phyloP scores from a whole-genome alignment of 2,113 vertebrate genomes.

The Vidua chalybeata region DNA sequence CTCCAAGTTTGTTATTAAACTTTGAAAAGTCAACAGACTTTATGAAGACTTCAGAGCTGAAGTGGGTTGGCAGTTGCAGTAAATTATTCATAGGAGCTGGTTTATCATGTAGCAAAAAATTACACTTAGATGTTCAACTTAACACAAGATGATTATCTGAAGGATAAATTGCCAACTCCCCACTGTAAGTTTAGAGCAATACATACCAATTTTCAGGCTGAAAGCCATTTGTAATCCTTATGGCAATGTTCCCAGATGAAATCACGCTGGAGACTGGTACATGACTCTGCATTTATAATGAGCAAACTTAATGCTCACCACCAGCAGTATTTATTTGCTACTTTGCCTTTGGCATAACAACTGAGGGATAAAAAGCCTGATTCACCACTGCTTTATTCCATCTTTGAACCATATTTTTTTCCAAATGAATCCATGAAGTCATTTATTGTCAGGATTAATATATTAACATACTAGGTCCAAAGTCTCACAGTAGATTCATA shows the following conservation, averaged over 20 bases:
- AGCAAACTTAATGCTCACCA: slow-evolving; percentile 20
- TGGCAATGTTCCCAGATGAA: slow-evolving; percentile 53
- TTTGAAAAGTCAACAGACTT: slow-evolving; percentile 27
- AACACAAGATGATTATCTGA: slow-evolving; percentile 47
- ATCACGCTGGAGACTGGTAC: not conserved
- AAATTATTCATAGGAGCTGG: slow-evolving; percentile 42
- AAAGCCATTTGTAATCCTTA: slow-evolving; percentile 54
- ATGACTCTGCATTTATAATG: slow-evolving; percentile 48
- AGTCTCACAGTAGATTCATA: not conserved
- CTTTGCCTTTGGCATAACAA: not conserved
- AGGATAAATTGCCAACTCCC: slow-evolving; percentile 55
- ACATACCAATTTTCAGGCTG: slow-evolving; percentile 43
- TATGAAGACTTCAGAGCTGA: slow-evolving; percentile 23
- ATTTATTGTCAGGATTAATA: not conserved
- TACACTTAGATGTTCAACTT: slow-evolving; percentile 51
- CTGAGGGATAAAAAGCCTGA: not conserved
- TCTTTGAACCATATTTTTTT: not conserved
- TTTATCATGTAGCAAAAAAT: slow-evolving; percentile 57
- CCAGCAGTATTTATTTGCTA: slow-evolving; percentile 8
- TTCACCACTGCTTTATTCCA: not conserved
- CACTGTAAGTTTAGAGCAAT: slow-evolving; percentile 46
- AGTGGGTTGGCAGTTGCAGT: not conserved
- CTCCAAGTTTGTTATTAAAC: slow-evolving; percentile 1
- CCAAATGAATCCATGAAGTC: not conserved
- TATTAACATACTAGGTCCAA: not conserved